Base-by-base conservation (phyloP, 2,797 vertebrate genomes). In the Girardinus metallicus region DNA sequence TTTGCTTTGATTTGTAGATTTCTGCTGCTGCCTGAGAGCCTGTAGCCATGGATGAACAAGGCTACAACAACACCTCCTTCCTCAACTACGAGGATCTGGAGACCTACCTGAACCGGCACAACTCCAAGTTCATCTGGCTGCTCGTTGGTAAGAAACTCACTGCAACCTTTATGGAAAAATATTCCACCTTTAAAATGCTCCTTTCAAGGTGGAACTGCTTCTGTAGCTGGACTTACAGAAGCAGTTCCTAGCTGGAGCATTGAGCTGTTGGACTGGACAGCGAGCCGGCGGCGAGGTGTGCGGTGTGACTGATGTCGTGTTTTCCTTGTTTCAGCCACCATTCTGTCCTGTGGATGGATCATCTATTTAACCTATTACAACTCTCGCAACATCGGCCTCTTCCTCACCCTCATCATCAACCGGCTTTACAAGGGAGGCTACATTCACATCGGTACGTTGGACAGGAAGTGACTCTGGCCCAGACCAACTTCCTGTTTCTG, bases 261-360 rank as follows among this genome's bases (percentile, higher is more conserved):
- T 44, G 3, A 44, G 12, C 44, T 44, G 12, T 44, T 12, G 4
- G 12, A 44, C 44, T 44, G 44, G 44, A 44, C 44, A 44, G 12
- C 1, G 12, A 44, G 44, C 9, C 13, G 1, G 39, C 2, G 11
- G 43, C 12, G 43, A 12, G 46, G 47, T 49, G 49, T 23, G 21
- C 21, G 23, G 21, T 53, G 51, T 53, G 51, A 53, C 51, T 53
- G 18, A 46, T 5, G 12, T 18, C 1, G 1, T 74, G 76, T 49
- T 75, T 31, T 26, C 16, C 23, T 41, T 21, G 89, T 94, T 93
- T 86, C 95, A 99, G 99, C 99, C 70, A 99, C 99, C 88, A 99
- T 99, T 95, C 96, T 99, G 93, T 99, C 99, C 94, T 99, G 99
- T 94, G 98, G 98, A 94, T 99, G 99, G 99, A 99, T 99, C 92